phyloP scores from a whole-genome alignment of 1,140 invertebrate genomes.

The Nephila pilipes region DNA sequence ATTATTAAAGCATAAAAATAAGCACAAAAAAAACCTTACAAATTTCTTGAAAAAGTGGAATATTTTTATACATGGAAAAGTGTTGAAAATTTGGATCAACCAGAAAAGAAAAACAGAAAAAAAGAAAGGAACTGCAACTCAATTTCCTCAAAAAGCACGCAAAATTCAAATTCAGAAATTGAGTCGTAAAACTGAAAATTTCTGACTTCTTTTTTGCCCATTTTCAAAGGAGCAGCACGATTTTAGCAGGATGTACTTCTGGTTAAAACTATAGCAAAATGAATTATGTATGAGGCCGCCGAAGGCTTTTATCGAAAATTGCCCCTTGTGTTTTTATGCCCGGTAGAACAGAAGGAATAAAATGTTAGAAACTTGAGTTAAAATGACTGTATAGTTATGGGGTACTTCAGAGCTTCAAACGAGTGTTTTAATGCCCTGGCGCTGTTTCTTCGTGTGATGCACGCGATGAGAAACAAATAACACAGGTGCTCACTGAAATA shows the following conservation, averaged over 20 bases:
- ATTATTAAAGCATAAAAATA: too few species aligned
- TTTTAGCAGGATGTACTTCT: constrained; percentile 38
- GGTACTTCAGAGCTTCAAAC: constrained; percentile 28
- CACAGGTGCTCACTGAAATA: neutral
- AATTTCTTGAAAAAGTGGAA: neutral
- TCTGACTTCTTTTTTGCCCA: constrained; percentile 37
- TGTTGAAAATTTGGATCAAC: neutral
- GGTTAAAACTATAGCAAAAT: constrained; percentile 50
- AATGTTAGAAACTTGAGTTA: constrained; percentile 51
- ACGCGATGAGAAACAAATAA: neutral
- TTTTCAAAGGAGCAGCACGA: constrained; percentile 33
- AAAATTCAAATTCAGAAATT: constrained; percentile 68
- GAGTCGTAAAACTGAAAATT: constrained; percentile 53
- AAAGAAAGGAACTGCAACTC: neutral
- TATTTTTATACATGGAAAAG: neutral
- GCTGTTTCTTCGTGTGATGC: neutral
- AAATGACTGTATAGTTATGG: constrained; percentile 41
- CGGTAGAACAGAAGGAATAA: constrained; percentile 31
- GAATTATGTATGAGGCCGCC: constrained; percentile 47
- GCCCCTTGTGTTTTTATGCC: constrained; percentile 17
- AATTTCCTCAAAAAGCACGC: constrained; percentile 54
- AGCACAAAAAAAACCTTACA: neutral
- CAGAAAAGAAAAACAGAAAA: neutral
- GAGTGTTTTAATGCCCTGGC: constrained; percentile 36
- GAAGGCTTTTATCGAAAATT: constrained; percentile 59